Conservation (phyloP, 2,797 vertebrate genomes). For the Xyrichtys novacula region DNA sequence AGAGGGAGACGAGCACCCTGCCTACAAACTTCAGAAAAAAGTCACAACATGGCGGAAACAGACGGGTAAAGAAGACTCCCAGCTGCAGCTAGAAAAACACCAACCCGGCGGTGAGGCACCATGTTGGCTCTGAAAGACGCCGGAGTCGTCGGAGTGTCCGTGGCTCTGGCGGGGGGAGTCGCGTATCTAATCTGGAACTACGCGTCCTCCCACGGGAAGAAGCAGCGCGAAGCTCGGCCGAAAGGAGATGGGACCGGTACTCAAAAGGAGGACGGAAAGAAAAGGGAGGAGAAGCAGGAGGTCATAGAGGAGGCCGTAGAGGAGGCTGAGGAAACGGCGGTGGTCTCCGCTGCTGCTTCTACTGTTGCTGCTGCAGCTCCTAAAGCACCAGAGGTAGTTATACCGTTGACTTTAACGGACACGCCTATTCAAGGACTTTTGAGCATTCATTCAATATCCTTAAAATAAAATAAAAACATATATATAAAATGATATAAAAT, state of each 20-base stretch:
- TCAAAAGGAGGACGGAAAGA: background rate
- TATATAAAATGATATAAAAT: too few species aligned
- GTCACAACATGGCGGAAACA: background rate
- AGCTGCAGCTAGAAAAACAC: background rate
- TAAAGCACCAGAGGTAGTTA: conserved; percentile 26
- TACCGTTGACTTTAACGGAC: background rate
- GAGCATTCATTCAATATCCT: too few species aligned
- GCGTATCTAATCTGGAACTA: conserved; percentile 78
- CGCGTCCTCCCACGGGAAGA: conserved; percentile 23
- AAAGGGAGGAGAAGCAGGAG: background rate
- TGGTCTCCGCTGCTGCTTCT: background rate
- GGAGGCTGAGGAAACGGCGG: background rate
- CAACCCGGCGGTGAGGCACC: background rate
- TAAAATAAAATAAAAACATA: too few species aligned
- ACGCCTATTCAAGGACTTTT: conserved; percentile 6
- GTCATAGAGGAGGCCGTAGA: background rate
- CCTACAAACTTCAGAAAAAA: background rate
- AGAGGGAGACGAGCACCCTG: background rate
- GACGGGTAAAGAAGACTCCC: background rate
- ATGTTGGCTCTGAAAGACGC: conserved; percentile 75
- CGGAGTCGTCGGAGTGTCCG: conserved; percentile 71
- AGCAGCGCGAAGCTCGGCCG: background rate
- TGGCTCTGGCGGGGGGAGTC: conserved; percentile 75
- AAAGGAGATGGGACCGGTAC: background rate
- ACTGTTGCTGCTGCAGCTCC: conserved; percentile 8